Base-by-base conservation (phyloP, 2,113 vertebrate species). In the Pheucticus melanocephalus region DNA sequence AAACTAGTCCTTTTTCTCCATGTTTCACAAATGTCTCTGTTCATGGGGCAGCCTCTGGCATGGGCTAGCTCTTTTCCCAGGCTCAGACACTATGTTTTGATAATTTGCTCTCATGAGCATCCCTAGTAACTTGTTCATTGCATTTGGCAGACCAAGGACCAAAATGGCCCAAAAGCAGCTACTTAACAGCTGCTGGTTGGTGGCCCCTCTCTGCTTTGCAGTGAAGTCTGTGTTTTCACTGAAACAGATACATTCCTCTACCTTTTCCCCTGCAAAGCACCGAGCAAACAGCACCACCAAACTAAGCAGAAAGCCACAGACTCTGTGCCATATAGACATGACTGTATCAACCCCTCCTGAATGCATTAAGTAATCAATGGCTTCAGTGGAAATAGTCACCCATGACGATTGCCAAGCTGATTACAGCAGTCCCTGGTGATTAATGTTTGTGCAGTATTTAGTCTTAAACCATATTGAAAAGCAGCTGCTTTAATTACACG, bases 361-460 rank as follows among this genome's bases (percentile, higher is more conserved):
- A 87, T 75, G 45, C 86, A 0, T 82, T n/a, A 68, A 79, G 59
- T 65, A 93, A 66, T 94, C 84, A 57, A 80, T 93, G 63, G 59
- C 54, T 73, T 78, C 75, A 48, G 54, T 95, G 71, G 71, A 87
- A 91, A 93, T 44, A 90, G 50, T 91, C 75, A 88, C 86, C 77
- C 75, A n/a, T 70, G 78, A 71, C 0, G 13, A 73, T 35, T 94
- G 78, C 86, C 0, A 2, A 92, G 92, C 77, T 94, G 77, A 94
- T 93, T 97, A 79, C 80, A 90, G 84, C 84, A 87, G 84, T 91
- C 91, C 71, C 90, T 77, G 47, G n/a, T 95, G 93, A 94, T 95
- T 94, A 94, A 83, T 90, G 92, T 94, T 96, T 90, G 75, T 90
- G 90, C 60, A 93, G 75, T 91, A 80, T 90, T 97, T 94, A 94